Conservation (phyloP, 2,888 invertebrate species). For the Penaeus monodon region DNA sequence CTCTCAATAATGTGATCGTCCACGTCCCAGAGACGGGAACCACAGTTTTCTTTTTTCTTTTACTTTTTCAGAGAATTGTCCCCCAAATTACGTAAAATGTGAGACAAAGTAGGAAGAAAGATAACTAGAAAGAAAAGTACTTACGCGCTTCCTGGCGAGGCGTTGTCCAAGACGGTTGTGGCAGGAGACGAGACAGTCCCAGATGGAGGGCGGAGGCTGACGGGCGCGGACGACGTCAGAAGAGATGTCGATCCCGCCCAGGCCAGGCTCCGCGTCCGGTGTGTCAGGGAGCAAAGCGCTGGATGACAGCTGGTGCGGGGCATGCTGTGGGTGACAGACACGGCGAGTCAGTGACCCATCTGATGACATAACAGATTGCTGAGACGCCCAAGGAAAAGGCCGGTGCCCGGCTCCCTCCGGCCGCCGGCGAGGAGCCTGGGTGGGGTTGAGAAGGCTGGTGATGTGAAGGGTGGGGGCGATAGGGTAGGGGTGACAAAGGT, state of each 20-base stretch:
- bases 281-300: constrained; percentile 86
- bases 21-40: no score
- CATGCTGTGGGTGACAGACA: constrained; percentile 75
- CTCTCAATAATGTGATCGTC: no score
- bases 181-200: constrained; percentile 84
- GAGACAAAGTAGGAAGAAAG: background rate
- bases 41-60: no score
- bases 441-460: no score
- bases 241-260: constrained; percentile 35
- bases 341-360: background rate
- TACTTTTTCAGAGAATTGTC: no score
- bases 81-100: no score
- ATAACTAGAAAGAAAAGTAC: constrained; percentile 54
- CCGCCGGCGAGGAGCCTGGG: no score
- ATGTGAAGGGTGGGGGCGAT: no score
- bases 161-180: constrained; percentile 83
- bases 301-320: constrained; percentile 87
- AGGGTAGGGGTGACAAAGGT: no score
- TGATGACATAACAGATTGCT: no score
- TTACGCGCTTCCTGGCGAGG: constrained; percentile 83
- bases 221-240: constrained; percentile 31
- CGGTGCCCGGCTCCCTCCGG: no score
- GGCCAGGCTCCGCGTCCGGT: constrained; percentile 73
- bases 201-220: constrained; percentile 67
- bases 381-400: no score